phyloP scores from a whole-genome alignment of 2,797 vertebrate genomes.

The Silurus aristotelis region DNA sequence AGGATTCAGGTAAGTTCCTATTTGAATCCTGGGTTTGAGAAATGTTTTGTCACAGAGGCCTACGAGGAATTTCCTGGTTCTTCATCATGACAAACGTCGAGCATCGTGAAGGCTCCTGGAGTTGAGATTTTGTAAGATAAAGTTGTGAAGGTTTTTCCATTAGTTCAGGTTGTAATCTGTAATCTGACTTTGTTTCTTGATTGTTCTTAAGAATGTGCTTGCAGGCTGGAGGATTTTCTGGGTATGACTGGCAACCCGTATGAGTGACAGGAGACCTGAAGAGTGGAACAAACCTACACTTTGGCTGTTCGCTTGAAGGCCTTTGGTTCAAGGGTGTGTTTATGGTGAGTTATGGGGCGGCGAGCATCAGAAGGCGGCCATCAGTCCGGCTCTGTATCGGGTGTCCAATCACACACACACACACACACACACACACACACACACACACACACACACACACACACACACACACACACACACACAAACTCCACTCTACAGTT shows the following conservation, averaged over 20 bases:
- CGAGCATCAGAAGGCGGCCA: slow-evolving; percentile 65
- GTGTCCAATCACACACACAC: slow-evolving; percentile 66
- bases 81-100: too few relatives aligned
- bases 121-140: too few relatives aligned
- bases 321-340: slow-evolving; percentile 70
- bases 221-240: neutral
- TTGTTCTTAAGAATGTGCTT: neutral
- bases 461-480: slow-evolving; percentile 57
- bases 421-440: slow-evolving; percentile 44
- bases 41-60: too few relatives aligned
- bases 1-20: too few relatives aligned
- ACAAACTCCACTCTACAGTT: slow-evolving; percentile 55
- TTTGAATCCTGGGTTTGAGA: too few relatives aligned
- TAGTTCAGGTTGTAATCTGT: too few relatives aligned
- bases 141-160: too few relatives aligned
- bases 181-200: too few relatives aligned
- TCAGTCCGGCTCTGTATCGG: slow-evolving; percentile 68
- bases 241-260: neutral
- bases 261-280: neutral
- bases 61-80: too few relatives aligned
- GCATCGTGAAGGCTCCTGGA: too few relatives aligned
- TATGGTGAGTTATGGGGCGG: slow-evolving; percentile 58
- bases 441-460: slow-evolving; percentile 31
- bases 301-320: slow-evolving; percentile 58
- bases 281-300: slow-evolving; percentile 20